These are phyloP conservation scores for Drosophila tsacasi DNA, from an alignment of 1,140 invertebrate genomes.

Conservation along the genomic window DNA sequence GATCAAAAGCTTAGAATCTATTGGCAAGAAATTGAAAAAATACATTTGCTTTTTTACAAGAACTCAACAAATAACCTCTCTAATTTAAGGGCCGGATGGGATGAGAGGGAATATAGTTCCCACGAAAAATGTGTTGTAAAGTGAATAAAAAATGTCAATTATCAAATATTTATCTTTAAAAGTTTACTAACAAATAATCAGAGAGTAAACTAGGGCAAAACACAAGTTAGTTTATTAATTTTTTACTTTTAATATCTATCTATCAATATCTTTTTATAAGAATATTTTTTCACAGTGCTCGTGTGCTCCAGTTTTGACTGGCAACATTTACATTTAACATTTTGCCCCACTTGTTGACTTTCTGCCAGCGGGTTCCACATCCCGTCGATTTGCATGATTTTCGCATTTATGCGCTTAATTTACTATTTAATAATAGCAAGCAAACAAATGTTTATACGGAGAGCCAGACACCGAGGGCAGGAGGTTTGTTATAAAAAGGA, in stretches of 20 bases:
- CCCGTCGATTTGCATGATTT: conserved; percentile 74
- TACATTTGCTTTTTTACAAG: background rate
- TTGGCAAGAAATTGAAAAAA: no score
- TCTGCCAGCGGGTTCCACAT: conserved; percentile 46
- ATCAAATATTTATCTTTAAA: background rate
- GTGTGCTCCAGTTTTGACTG: conserved; percentile 44
- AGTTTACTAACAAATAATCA: background rate
- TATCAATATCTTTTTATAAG: no score
- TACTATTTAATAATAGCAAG: conserved; percentile 69
- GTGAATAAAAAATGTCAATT: no score
- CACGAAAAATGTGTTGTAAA: no score
- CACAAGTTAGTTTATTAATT: no score
- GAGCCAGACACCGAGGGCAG: background rate
- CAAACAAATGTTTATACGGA: conserved; percentile 28
- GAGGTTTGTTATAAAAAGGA: background rate
- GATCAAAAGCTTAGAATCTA: no score
- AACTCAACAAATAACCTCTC: background rate
- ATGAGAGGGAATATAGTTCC: no score
- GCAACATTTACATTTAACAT: conserved; percentile 72
- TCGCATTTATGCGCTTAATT: conserved; percentile 74
- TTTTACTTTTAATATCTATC: no score
- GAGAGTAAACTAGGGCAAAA: no score
- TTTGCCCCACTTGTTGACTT: conserved; percentile 74
- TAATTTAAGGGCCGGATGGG: no score
- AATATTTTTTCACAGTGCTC: background rate